phyloP scores from a whole-genome alignment of 2,888 invertebrate genomes.

The Coenonympha glycerion region DNA sequence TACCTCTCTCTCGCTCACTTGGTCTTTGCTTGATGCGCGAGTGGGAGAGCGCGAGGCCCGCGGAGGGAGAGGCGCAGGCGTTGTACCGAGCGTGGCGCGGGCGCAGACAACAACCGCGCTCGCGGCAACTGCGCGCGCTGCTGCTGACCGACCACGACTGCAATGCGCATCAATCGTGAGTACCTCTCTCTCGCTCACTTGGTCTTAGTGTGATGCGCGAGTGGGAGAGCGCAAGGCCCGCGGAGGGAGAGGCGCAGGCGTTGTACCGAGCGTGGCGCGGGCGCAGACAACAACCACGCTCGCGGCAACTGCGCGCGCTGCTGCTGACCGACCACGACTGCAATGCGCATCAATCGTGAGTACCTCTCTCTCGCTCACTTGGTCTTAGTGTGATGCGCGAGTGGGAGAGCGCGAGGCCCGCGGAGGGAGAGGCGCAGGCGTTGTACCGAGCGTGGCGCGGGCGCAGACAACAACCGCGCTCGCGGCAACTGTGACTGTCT shows the following conservation, averaged over 20 bases:
- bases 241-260: slow-evolving; percentile 75
- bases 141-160: slow-evolving; percentile 78
- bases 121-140: slow-evolving; percentile 82
- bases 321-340: slow-evolving; percentile 79
- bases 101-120: slow-evolving; percentile 79
- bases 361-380: no score
- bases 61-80: slow-evolving; percentile 75
- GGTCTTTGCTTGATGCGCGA: slow-evolving; percentile 79
- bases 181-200: slow-evolving; percentile 18
- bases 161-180: slow-evolving; percentile 40
- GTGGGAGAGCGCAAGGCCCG: slow-evolving; percentile 31
- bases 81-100: slow-evolving; percentile 88
- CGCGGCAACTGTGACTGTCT: slow-evolving; percentile 80
- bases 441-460: slow-evolving; percentile 89
- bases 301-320: slow-evolving; percentile 82
- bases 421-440: slow-evolving; percentile 75
- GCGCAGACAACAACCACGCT: slow-evolving; percentile 79
- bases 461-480: slow-evolving; percentile 79
- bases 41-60: slow-evolving; percentile 31
- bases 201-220: slow-evolving; percentile 79
- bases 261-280: slow-evolving; percentile 89
- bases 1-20: slow-evolving; percentile 18
- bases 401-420: slow-evolving; percentile 31
- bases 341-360: slow-evolving; percentile 41
- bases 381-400: slow-evolving; percentile 79